Percentiles rank a stretch among this genome's conserved stretches.
Conservation (phyloP, 1,140 invertebrate genomes). For the Galendromus occidentalis region DNA sequence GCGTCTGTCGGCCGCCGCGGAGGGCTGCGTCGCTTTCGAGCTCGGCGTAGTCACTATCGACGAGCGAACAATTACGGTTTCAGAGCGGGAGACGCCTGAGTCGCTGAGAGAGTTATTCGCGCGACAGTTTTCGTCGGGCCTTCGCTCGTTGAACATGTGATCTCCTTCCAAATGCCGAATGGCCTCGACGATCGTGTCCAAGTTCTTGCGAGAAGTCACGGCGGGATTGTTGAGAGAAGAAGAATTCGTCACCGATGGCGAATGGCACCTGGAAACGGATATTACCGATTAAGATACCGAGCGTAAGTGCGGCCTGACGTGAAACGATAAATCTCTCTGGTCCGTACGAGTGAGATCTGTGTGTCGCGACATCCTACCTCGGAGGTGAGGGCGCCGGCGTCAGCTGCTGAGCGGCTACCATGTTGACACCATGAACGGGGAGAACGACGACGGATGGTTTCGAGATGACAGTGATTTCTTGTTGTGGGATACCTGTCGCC, state of each 20-base stretch:
- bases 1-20: too few species aligned
- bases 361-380: neutral
- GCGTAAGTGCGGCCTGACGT: too few species aligned
- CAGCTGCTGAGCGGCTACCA: neutral
- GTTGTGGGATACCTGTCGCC: neutral
- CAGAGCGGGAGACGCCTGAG: neutral
- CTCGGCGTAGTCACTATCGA: slow-evolving; percentile 12
- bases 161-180: slow-evolving; percentile 89
- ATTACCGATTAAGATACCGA: too few species aligned
- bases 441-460: slow-evolving; percentile 7
- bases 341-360: too few species aligned
- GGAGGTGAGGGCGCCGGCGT: slow-evolving; percentile 4
- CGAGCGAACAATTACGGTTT: neutral
- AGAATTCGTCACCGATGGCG: neutral
- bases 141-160: slow-evolving; percentile 42
- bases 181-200: slow-evolving; percentile 93
- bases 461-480: slow-evolving; percentile 1
- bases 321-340: too few species aligned
- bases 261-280: neutral
- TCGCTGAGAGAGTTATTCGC: neutral
- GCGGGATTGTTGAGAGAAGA: slow-evolving; percentile 28
- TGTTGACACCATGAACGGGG: slow-evolving; percentile 6
- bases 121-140: neutral
- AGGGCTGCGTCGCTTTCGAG: slow-evolving; percentile 42
- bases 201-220: slow-evolving; percentile 63